phyloP scores from a whole-genome alignment of 2,888 invertebrate species.

The Trisateles emortualis region DNA sequence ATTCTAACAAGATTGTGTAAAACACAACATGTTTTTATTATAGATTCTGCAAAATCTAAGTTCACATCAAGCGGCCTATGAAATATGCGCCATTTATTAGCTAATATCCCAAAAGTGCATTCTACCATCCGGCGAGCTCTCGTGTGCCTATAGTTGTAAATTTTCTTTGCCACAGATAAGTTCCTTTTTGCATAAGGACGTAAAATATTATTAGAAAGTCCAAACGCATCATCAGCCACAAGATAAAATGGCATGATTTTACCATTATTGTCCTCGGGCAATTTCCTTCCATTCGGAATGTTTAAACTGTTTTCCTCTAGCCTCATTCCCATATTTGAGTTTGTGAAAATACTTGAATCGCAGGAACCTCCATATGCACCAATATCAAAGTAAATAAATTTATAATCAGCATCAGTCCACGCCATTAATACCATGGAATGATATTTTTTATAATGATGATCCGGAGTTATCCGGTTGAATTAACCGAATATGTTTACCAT shows the following conservation, averaged over 20 bases:
- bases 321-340: constrained; percentile 45
- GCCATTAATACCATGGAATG: constrained; percentile 38
- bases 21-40: too few species aligned
- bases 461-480: constrained; percentile 40
- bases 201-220: constrained; percentile 46
- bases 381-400: constrained; percentile 43
- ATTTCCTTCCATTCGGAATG: constrained; percentile 38
- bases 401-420: constrained; percentile 40
- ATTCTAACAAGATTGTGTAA: too few species aligned
- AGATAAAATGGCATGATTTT: constrained; percentile 49
- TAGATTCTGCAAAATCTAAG: too few species aligned
- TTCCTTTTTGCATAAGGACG: too few species aligned
- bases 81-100: too few species aligned
- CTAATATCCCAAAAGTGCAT: neutral
- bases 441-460: constrained; percentile 48
- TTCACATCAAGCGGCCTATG: neutral
- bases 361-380: constrained; percentile 27
- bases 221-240: constrained; percentile 55
- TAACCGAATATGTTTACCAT: constrained; percentile 50
- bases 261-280: constrained; percentile 45
- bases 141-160: neutral
- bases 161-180: too few species aligned
- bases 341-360: constrained; percentile 48
- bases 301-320: too few species aligned
- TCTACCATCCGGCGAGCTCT: neutral